These are phyloP conservation scores for Philaethria dido DNA, from an alignment of 2,888 invertebrate species.

Conservation along the genomic window DNA sequence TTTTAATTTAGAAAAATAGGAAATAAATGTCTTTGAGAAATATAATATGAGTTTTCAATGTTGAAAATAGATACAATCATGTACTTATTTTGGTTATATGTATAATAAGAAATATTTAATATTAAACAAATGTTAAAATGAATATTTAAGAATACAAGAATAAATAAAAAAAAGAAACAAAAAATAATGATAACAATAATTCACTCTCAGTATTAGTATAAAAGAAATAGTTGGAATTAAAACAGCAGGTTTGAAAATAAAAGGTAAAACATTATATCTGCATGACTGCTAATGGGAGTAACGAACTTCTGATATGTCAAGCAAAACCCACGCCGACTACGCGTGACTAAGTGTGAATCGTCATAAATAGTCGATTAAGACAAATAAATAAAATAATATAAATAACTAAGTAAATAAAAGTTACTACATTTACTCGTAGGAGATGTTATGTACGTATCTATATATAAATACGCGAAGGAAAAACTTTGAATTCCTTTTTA, in stretches of 20 bases:
- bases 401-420: background rate
- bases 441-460: no score
- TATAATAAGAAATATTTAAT: no score
- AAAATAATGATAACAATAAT: slow-evolving; percentile 19
- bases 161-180: slow-evolving; percentile 10
- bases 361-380: slow-evolving; percentile 18
- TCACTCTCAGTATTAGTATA: slow-evolving; percentile 10
- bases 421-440: no score
- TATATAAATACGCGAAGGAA: no score
- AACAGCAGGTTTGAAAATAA: slow-evolving; percentile 19
- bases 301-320: slow-evolving; percentile 38
- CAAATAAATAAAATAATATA: slow-evolving; percentile 11
- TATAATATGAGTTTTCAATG: no score
- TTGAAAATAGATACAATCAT: no score
- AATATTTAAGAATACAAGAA: no score
- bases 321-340: slow-evolving; percentile 33
- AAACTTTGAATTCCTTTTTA: no score
- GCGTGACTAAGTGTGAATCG: slow-evolving; percentile 39
- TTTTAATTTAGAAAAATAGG: no score
- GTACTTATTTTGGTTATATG: no score
- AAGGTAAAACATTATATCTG: slow-evolving; percentile 24
- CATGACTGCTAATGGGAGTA: slow-evolving; percentile 29
- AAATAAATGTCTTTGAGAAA: no score
- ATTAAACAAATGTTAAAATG: no score
- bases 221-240: slow-evolving; percentile 17